A percentile compares a stretch with the other conserved stretches of the same genome.
Conservation (phyloP, 2,113 vertebrate species). For the Fulmarus glacialis region DNA sequence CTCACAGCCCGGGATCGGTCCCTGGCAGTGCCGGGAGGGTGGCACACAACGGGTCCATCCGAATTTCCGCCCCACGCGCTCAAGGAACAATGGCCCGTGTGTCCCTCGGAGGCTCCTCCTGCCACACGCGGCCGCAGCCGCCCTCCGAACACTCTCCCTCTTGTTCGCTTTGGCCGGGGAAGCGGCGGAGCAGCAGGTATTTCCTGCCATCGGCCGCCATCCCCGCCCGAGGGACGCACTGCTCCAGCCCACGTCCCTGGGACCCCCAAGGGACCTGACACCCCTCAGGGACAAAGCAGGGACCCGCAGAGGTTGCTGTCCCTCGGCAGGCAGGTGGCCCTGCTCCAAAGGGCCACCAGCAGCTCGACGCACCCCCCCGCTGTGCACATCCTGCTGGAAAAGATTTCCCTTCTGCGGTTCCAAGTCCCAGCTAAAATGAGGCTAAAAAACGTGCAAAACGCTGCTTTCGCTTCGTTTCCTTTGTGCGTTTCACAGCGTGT, state of each 20-base stretch:
- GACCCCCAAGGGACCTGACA: not conserved
- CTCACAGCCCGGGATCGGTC: not conserved
- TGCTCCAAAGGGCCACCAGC: constrained; percentile 3
- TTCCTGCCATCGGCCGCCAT: constrained; percentile 36
- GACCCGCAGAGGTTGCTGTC: not conserved
- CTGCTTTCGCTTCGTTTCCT: constrained; percentile 41
- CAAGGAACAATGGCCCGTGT: constrained; percentile 51
- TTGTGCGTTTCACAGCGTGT: constrained; percentile 46
- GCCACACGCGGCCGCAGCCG: not conserved
- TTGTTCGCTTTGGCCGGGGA: constrained; percentile 25
- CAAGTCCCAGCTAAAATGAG: constrained; percentile 30
- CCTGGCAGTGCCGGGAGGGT: not conserved
- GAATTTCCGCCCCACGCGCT: not conserved
- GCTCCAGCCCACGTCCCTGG: not conserved
- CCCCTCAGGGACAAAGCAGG: not conserved
- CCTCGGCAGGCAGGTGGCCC: not conserved
- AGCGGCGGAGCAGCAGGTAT: constrained; percentile 45
- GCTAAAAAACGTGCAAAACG: constrained; percentile 56
- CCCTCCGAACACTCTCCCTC: constrained; percentile 1
- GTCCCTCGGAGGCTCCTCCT: constrained; percentile 48
- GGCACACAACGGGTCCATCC: not conserved
- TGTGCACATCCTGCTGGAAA: constrained; percentile 54
- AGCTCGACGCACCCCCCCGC: not conserved
- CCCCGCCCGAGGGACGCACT: not conserved
- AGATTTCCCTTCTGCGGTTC: constrained; percentile 38